Conservation (phyloP, 2,888 invertebrate species). For the Micropterix aruncella region DNA sequence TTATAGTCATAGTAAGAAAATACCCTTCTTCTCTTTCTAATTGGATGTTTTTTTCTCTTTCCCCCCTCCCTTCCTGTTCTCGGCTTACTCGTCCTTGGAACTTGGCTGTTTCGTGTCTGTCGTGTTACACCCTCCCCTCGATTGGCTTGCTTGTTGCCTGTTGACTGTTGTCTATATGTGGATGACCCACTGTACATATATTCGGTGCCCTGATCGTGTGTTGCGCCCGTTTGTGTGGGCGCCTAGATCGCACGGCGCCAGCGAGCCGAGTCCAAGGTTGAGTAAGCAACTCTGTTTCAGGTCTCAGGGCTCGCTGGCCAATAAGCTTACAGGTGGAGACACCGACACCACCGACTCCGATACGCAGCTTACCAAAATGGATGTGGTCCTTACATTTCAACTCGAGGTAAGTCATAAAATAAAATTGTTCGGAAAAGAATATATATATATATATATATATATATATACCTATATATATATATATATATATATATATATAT, state of each 20-base stretch:
- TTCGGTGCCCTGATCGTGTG: too few relatives aligned
- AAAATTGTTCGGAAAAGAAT: too few relatives aligned
- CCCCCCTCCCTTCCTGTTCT: not conserved
- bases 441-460: too few relatives aligned
- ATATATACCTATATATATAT: too few relatives aligned
- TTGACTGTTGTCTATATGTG: not conserved
- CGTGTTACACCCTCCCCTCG: not conserved
- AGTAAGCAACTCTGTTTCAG: slow-evolving; percentile 53
- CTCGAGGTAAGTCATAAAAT: slow-evolving; percentile 79
- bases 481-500: too few relatives aligned
- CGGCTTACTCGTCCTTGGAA: not conserved
- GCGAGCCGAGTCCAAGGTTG: slow-evolving; percentile 42
- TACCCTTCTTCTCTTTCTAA: not conserved
- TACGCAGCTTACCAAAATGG: slow-evolving; percentile 92
- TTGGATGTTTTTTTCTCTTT: not conserved
- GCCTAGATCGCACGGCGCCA: slow-evolving; percentile 28
- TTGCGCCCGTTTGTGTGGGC: too few relatives aligned
- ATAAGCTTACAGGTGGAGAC: slow-evolving; percentile 85
- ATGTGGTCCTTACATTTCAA: slow-evolving; percentile 94
- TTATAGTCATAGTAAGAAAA: too few relatives aligned
- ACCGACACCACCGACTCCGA: slow-evolving; percentile 93
- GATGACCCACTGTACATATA: too few relatives aligned
- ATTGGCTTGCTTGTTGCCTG: not conserved
- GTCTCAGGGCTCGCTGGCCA: slow-evolving; percentile 81
- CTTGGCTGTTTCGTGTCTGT: not conserved